phyloP scores from a whole-genome alignment of 1,140 invertebrate genomes.

The Zophobas morio region DNA sequence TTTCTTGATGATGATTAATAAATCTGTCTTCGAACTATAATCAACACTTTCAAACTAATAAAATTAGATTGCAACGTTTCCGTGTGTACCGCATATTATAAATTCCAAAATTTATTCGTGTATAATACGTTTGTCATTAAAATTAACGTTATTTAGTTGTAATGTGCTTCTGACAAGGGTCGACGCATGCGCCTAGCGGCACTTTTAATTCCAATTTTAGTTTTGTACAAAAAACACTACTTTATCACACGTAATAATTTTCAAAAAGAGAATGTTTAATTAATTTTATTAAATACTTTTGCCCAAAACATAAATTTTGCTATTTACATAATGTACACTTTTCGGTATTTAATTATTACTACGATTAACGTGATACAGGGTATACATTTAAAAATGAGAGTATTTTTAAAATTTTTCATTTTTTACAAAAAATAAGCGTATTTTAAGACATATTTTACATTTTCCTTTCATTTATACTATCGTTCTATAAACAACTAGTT shows the following conservation, averaged over 20 bases:
- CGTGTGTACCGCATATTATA: too few species aligned
- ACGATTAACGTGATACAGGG: constrained; percentile 36
- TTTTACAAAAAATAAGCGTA: constrained; percentile 41
- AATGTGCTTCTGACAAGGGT: too few species aligned
- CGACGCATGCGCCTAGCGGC: background rate
- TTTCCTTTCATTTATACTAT: constrained; percentile 30
- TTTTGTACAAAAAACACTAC: background rate
- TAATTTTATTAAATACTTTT: constrained; percentile 48
- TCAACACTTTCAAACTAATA: too few species aligned
- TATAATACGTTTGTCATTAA: too few species aligned
- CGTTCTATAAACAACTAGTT: constrained; percentile 33
- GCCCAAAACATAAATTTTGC: constrained; percentile 46
- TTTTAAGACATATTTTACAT: constrained; percentile 41
- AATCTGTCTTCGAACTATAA: too few species aligned
- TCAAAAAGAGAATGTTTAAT: constrained; percentile 21
- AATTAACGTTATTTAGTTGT: too few species aligned
- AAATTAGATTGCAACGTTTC: too few species aligned
- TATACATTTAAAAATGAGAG: constrained; percentile 41
- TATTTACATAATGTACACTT: constrained; percentile 47
- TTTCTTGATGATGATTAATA: too few species aligned
- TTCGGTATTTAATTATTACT: constrained; percentile 34
- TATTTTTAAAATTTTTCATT: constrained; percentile 39
- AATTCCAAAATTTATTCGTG: too few species aligned
- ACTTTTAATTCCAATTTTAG: background rate
- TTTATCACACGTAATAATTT: background rate